Evolutionary conservation across 2,113 vertebrate genomes (phyloP), one percentile per base, ranked within the genome.

Genomic region (Accipiter virgatus): DNA sequence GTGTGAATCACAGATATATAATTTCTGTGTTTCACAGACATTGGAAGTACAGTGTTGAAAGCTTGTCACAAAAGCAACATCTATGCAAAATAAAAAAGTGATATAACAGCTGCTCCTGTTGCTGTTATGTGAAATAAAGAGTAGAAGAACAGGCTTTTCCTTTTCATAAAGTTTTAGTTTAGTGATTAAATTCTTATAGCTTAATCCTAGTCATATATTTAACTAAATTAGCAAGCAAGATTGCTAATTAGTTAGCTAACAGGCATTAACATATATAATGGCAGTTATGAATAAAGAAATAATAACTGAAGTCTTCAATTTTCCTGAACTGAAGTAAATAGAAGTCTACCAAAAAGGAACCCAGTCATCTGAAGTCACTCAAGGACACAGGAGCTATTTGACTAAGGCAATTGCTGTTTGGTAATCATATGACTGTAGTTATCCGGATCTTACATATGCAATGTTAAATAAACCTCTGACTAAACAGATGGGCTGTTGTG

Each of bases 401-500:
- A 86, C 47, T 70, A 26, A 88, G 31, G 42, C 58, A 80, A 20
- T 62, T 86, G 34, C 34, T 93, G 15, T 88, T 94, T 92, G 52
- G 29, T 68, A 86, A 73, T 88, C 19, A 2, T 77, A 81, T 43
- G 55, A 78, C 77, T 74, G 42, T 34, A 86, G 27, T 94, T 94
- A 84, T 59, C 29, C 25, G 55, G 73, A 79, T 43, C 16, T 48
- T 89, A 88, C 88, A 95, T 70, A 78, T 38, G 77, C 61, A 83
- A 10, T 66, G 68, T 94, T 95, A 95, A 97, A 96, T 86, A 96
- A 96, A 84, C 42, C 50, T 82, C 66, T 94, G 70, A 34, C 48
- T 74, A 81, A 97, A 94, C 95, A 97, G 95, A 95, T 96, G 94
- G 94, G 26, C 65, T 66, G 50, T 58, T 91, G 55, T 59, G 63